These are phyloP conservation scores for Oceanodroma tethys DNA, from an alignment of 2,113 vertebrate genomes.

Conservation along the genomic window DNA sequence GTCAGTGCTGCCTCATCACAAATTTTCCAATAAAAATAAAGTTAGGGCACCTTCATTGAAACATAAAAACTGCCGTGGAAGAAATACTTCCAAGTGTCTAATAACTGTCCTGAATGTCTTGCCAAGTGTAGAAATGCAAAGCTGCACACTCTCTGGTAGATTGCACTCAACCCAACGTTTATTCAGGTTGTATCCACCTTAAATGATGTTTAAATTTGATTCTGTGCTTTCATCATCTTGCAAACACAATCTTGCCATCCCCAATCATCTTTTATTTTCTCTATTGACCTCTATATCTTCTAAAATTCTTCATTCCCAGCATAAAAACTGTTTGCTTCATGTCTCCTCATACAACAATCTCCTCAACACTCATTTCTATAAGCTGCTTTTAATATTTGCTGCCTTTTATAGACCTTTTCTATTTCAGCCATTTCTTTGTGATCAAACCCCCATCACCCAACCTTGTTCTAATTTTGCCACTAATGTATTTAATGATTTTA, in stretches of 20 bases:
- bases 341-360: background rate
- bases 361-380: background rate
- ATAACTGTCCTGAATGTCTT: background rate
- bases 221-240: background rate
- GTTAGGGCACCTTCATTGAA: background rate
- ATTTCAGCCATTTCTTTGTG: background rate
- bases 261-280: background rate
- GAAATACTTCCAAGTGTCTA: background rate
- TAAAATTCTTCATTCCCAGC: background rate
- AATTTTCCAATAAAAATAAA: slow-evolving; percentile 47
- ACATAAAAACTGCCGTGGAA: background rate
- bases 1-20: slow-evolving; percentile 40
- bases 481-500: background rate
- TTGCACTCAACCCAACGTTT: background rate
- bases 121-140: background rate
- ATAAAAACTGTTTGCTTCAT: background rate
- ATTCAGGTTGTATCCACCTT: background rate
- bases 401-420: background rate
- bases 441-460: background rate
- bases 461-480: background rate
- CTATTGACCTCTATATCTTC: background rate
- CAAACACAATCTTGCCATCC: background rate
- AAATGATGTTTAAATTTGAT: background rate
- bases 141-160: background rate
- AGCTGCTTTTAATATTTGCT: background rate